Evolutionary conservation across 2,113 vertebrate genomes (phyloP).

Genomic region (Semnornis frantzii): DNA sequence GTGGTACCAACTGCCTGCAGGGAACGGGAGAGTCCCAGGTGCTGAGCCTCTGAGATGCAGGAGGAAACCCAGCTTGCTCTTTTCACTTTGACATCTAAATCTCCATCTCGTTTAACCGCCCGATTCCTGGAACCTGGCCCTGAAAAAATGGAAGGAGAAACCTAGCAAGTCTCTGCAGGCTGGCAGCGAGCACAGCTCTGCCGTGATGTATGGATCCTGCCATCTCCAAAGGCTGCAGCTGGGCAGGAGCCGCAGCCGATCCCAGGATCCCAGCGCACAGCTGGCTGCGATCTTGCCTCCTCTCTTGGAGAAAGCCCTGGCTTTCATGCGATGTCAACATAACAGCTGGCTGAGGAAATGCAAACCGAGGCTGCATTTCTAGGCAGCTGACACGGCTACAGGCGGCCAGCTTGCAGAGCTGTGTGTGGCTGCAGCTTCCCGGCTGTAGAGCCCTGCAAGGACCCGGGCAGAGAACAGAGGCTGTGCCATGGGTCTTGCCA

Average conservation of each 20-base stretch:
- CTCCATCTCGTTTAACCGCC: not conserved
- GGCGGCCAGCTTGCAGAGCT: not conserved
- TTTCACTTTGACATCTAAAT: not conserved
- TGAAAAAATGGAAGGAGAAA: not conserved
- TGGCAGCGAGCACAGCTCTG: fast-evolving
- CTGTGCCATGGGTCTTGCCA: too few relatives aligned
- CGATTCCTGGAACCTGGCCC: not conserved
- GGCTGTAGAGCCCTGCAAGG: not conserved
- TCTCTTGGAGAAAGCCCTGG: not conserved
- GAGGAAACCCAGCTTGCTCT: not conserved
- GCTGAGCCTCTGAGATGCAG: fast-evolving
- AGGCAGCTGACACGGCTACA: not conserved
- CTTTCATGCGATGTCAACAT: not conserved
- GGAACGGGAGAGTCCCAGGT: not conserved
- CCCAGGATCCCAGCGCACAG: not conserved
- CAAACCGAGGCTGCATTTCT: not conserved
- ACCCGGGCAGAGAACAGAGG: not conserved
- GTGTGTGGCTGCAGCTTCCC: not conserved
- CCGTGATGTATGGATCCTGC: not conserved
- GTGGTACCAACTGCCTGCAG: not conserved
- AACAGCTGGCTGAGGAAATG: not conserved
- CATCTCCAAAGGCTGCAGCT: not conserved
- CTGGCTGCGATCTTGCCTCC: not conserved
- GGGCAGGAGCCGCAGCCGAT: not conserved
- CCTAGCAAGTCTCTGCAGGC: not conserved